Conservation (phyloP, 2,888 invertebrate genomes). For the Fissipunctia ypsillon region DNA sequence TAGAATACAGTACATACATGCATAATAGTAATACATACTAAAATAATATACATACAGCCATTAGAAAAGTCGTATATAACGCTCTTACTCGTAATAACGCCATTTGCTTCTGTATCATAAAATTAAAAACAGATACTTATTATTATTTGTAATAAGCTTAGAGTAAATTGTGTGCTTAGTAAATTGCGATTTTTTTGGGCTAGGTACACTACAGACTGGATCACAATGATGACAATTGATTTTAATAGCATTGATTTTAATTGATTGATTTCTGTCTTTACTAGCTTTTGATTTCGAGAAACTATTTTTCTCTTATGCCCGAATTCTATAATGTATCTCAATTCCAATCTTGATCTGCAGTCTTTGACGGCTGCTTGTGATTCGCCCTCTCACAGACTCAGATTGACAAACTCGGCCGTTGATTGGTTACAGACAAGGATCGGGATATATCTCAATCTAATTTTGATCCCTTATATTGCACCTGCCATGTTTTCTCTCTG, state of each 20-base stretch:
- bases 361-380: too few relatives aligned
- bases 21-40: conserved; percentile 75
- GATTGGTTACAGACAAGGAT: too few relatives aligned
- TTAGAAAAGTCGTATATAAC: conserved; percentile 87
- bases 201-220: conserved; percentile 22
- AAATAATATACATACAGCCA: conserved; percentile 87
- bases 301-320: not conserved
- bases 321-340: too few relatives aligned
- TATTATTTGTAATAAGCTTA: conserved; percentile 55
- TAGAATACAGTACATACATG: conserved; percentile 72
- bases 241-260: too few relatives aligned
- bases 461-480: too few relatives aligned
- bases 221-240: not conserved
- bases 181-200: not conserved
- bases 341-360: too few relatives aligned
- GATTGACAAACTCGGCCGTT: too few relatives aligned
- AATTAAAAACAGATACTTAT: conserved; percentile 72
- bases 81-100: conserved; percentile 87
- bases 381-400: too few relatives aligned
- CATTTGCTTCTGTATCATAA: conserved; percentile 86
- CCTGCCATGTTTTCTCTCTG: too few relatives aligned
- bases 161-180: too few relatives aligned
- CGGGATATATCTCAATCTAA: too few relatives aligned
- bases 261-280: not conserved
- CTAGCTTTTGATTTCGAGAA: not conserved